Percentiles rank a stretch among this genome's conserved stretches.
phyloP scores from a whole-genome alignment of 2,113 vertebrate species.

The Ahaetulla prasina region DNA sequence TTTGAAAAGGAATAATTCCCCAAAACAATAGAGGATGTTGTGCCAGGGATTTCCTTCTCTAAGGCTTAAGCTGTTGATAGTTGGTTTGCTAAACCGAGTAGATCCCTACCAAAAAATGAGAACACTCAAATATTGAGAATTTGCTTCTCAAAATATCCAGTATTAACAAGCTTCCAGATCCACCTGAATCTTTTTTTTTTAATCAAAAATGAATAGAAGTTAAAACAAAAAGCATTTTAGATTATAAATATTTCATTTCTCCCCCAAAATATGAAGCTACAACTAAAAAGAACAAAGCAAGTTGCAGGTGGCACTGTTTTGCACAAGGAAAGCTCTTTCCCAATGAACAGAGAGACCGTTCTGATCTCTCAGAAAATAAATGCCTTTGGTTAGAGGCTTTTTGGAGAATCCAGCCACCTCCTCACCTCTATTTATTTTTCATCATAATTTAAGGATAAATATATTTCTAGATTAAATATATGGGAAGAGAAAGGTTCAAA shows the following conservation, averaged over 20 bases:
- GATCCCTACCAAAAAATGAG: not conserved
- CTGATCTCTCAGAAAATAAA: not conserved
- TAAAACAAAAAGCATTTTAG: not conserved
- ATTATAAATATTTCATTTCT: slow-evolving; percentile 3
- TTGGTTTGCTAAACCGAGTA: not conserved
- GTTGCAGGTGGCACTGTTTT: not conserved
- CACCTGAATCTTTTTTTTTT: not conserved
- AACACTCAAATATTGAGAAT: not conserved
- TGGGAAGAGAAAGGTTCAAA: not conserved
- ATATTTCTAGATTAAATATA: slow-evolving; percentile 39
- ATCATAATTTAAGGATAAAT: slow-evolving; percentile 51
- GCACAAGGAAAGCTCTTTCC: not conserved
- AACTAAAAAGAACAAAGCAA: not conserved
- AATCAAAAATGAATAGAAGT: not conserved
- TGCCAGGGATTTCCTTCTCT: not conserved
- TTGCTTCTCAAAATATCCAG: not conserved
- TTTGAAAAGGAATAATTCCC: not conserved
- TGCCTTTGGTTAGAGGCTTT: not conserved
- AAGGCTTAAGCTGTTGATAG: not conserved
- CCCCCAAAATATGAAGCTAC: not conserved
- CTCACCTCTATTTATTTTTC: not conserved
- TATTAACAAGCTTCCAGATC: not conserved
- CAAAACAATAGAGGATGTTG: not conserved
- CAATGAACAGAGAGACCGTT: not conserved
- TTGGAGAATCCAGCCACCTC: not conserved